phyloP scores from a whole-genome alignment of 2,888 invertebrate species.

The Diarsia rubi region DNA sequence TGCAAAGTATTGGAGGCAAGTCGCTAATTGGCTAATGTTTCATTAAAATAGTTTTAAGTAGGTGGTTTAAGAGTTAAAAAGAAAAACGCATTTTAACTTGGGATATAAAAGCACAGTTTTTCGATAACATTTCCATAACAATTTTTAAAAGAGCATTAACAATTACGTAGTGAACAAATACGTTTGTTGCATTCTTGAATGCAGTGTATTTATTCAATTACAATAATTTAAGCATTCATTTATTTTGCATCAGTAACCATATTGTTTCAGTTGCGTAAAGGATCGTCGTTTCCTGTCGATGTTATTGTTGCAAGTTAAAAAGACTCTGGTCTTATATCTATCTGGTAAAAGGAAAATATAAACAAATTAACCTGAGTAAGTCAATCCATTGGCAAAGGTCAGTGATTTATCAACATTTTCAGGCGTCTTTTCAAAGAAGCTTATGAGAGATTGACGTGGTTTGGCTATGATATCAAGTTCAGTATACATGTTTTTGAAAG shows the following conservation, averaged over 20 bases:
- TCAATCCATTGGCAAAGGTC: background rate
- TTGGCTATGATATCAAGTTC: background rate
- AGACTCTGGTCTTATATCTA: background rate
- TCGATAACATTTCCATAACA: background rate
- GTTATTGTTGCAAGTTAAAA: background rate
- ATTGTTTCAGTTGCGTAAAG: background rate
- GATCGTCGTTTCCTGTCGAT: background rate
- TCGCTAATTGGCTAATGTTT: background rate
- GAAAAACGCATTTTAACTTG: background rate
- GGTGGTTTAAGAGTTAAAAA: background rate
- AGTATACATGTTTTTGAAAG: constrained; percentile 14
- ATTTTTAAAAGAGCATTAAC: constrained; percentile 1
- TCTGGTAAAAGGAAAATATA: background rate
- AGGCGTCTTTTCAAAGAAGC: background rate
- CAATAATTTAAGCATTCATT: constrained; percentile 6
- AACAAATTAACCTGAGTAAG: background rate
- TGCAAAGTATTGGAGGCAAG: background rate
- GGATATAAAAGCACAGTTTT: background rate
- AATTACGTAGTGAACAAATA: background rate
- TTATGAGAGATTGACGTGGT: background rate
- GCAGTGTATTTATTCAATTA: background rate
- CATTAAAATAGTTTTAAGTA: too few species aligned
- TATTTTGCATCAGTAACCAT: background rate
- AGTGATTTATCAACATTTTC: background rate
- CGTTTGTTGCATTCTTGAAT: background rate